A percentile compares a stretch with the other conserved stretches of the same genome.
phyloP scores from a whole-genome alignment of 2,888 invertebrate genomes.

The Protodeltote pygarga region DNA sequence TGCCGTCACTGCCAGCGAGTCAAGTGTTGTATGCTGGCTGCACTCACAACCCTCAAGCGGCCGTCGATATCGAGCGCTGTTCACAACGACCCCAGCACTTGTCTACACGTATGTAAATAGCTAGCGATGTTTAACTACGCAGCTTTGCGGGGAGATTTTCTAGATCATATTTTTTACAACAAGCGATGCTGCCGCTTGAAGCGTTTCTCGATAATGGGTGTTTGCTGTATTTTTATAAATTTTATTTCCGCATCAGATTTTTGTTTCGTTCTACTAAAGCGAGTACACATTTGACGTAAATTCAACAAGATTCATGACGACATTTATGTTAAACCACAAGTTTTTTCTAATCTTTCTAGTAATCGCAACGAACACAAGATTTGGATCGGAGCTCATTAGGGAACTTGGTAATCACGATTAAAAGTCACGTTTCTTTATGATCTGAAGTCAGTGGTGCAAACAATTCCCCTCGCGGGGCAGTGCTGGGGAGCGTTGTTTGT shows the following conservation, averaged over 20 bases:
- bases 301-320: not conserved
- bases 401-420: conserved; percentile 27
- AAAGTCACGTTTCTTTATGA: conserved; percentile 32
- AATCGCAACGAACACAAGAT: conserved; percentile 7
- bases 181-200: conserved; percentile 49
- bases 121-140: conserved; percentile 55
- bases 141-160: conserved; percentile 48
- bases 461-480: conserved; percentile 19
- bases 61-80: conserved; percentile 48
- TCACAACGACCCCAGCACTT: conserved; percentile 32
- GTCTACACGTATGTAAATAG: conserved; percentile 46
- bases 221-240: conserved; percentile 44
- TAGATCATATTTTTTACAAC: conserved; percentile 47
- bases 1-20: conserved; percentile 8
- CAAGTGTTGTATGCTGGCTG: conserved; percentile 37
- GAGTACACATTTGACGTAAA: conserved; percentile 5
- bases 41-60: conserved; percentile 53
- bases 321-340: not conserved
- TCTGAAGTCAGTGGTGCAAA: conserved; percentile 20
- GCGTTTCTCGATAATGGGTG: conserved; percentile 60
- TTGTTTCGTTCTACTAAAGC: conserved; percentile 14
- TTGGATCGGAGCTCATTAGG: conserved; percentile 8
- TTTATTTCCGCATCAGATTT: conserved; percentile 13
- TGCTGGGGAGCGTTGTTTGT: conserved; percentile 44
- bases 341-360: not conserved